A percentile compares a stretch with the other conserved stretches of the same genome.
Evolutionary conservation across 2,113 vertebrate species (phyloP).

Genomic region (Crocuta crocuta): DNA sequence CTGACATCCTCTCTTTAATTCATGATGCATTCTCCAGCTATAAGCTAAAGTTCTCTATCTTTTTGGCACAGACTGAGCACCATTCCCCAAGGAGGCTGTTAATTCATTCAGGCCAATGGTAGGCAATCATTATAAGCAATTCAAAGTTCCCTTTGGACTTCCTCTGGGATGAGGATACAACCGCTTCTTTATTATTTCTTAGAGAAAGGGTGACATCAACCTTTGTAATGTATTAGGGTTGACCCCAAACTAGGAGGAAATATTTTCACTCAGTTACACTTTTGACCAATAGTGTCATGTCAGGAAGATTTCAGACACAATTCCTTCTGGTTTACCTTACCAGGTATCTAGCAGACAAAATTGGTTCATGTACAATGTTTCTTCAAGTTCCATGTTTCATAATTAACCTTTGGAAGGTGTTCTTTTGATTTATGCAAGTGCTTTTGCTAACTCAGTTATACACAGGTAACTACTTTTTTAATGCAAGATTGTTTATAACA

Average conservation of each 20-base stretch:
- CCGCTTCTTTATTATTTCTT: constrained; percentile 52
- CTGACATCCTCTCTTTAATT: constrained; percentile 47
- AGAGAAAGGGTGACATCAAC: constrained; percentile 56
- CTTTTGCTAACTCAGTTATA: background rate
- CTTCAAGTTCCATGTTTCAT: background rate
- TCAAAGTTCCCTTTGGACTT: constrained; percentile 59
- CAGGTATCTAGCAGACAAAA: background rate
- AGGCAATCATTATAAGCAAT: constrained; percentile 62
- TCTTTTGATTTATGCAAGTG: constrained; percentile 38
- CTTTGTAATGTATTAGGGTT: background rate
- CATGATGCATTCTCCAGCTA: background rate
- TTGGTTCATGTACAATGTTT: background rate
- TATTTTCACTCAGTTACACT: constrained; percentile 22
- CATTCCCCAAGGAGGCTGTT: background rate
- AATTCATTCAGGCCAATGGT: constrained; percentile 68
- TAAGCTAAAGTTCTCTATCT: constrained; percentile 56
- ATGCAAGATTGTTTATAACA: background rate
- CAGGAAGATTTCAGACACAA: background rate
- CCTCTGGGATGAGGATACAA: constrained; percentile 30
- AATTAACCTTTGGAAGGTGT: background rate
- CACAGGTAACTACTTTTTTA: background rate
- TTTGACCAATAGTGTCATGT: background rate
- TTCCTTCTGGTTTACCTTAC: background rate
- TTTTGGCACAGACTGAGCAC: constrained; percentile 38
- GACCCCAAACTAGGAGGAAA: constrained; percentile 10